A percentile compares a stretch with the other conserved stretches of the same genome.
These are phyloP conservation scores for Anguilla anguilla DNA, from an alignment of 2,797 vertebrate genomes.

Conservation along the genomic window DNA sequence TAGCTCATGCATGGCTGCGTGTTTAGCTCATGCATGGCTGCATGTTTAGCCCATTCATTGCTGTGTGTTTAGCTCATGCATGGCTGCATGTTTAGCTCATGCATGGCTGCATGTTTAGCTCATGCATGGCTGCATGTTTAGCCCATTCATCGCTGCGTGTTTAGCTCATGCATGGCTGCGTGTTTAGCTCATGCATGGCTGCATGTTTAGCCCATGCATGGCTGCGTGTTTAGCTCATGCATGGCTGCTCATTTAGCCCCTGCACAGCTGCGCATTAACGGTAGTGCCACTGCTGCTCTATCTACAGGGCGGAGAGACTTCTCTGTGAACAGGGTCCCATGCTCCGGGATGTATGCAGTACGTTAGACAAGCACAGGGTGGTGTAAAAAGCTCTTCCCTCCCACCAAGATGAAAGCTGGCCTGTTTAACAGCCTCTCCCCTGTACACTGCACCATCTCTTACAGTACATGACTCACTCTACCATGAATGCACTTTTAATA, in stretches of 20 bases:
- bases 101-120: no score
- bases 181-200: no score
- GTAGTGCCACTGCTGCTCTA: conserved; percentile 20
- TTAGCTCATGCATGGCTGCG: no score
- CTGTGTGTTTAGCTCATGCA: no score
- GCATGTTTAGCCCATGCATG: no score
- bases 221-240: no score
- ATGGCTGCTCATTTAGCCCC: not conserved
- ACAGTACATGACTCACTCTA: conserved; percentile 50
- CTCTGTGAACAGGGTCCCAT: not conserved
- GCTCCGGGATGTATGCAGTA: conserved; percentile 32
- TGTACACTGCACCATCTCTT: conserved; percentile 58
- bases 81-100: no score
- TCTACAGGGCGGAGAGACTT: conserved; percentile 19
- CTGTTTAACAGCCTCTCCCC: conserved; percentile 50
- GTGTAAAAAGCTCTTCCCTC: conserved; percentile 64
- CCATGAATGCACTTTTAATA: conserved; percentile 49
- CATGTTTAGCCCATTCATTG: no score
- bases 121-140: no score
- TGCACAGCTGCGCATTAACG: conserved; percentile 23
- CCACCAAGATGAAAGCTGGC: conserved; percentile 69
- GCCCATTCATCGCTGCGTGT: no score
- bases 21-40: no score
- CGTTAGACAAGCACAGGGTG: conserved; percentile 44
- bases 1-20: no score